Base-by-base conservation (phyloP, 1,140 invertebrate genomes). In the Eupeodes corollae region DNA sequence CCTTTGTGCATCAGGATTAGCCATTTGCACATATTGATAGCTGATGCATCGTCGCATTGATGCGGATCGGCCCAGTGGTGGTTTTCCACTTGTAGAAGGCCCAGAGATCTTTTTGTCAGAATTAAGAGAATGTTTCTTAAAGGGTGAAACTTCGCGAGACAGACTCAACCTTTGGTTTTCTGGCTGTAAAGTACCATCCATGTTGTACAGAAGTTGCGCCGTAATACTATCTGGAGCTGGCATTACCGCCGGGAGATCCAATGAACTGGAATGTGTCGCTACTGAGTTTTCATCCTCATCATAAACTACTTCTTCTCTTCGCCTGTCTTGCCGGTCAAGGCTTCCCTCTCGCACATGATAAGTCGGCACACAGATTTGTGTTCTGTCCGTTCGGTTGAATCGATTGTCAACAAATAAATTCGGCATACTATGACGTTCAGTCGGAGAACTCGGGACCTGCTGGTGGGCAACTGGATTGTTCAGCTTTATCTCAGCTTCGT, bases 401-500 rank as follows among this genome's bases (percentile, higher is more conserved):
- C 73, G 73, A 58, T 77, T 75, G 13, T 71, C 74, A 35, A 76
- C 74, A 53, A 77, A 70, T 38, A 75, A 73, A 30, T 71, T 73
- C 13, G 75, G 75, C 61, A 68, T 67, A 43, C 66, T 68, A 48
- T 65, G 65, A 1, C 66, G 53, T 18, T 63, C 63, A n/a, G 54
- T 54, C n/a, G 58, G 63, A 1, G 60, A 59, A 40, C 26, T 46
- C 43, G 11, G 46, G 8, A 8, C 26, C 18, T 1, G 42, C 34
- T 8, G 35, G 42, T 0, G 37, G 19, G 39, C 30, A 12, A 21
- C 45, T 45, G n/a, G 47, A 51, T 46, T 21, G 35, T 53, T 9
- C 33, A 42, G 14, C 54, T 49, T 52, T 39, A 52, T 44, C 18
- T 42, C 52, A 59, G 56, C 54, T 61, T 71, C 50, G 70, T 73